These are phyloP conservation scores for Gallinago stenura DNA, from an alignment of 2,797 vertebrate species.

Conservation along the genomic window DNA sequence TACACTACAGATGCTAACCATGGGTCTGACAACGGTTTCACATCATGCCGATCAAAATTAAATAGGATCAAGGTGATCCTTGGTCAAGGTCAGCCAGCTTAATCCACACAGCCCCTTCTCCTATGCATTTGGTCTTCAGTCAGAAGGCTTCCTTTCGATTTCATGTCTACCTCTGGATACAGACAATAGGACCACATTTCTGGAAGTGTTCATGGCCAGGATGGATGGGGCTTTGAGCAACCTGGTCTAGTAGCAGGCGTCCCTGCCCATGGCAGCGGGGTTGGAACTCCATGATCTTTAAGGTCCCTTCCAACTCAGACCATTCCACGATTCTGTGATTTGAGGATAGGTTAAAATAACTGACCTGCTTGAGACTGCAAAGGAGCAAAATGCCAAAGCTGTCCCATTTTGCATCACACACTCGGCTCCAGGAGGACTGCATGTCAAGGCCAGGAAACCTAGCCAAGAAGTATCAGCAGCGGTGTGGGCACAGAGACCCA, in stretches of 20 bases:
- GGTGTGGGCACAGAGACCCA: not conserved
- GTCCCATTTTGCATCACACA: not conserved
- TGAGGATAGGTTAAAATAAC: not conserved
- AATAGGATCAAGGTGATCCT: not conserved
- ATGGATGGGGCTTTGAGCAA: too few relatives aligned
- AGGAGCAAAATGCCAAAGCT: not conserved
- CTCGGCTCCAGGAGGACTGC: not conserved
- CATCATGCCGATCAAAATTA: not conserved
- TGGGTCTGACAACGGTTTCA: not conserved
- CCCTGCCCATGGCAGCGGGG: too few relatives aligned
- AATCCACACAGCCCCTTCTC: not conserved
- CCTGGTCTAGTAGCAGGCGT: too few relatives aligned
- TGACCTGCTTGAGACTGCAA: not conserved
- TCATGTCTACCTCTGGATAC: accelerated
- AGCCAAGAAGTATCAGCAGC: not conserved
- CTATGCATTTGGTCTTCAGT: not conserved
- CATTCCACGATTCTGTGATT: too few relatives aligned
- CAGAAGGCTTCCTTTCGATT: not conserved
- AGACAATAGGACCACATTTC: not conserved
- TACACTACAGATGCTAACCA: not conserved
- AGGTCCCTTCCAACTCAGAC: too few relatives aligned
- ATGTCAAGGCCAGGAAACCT: not conserved
- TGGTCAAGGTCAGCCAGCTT: not conserved
- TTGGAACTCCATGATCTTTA: too few relatives aligned
- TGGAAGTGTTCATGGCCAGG: too few relatives aligned